Conservation (phyloP, 2,888 invertebrate genomes). For the Troides oblongomaculatus region DNA sequence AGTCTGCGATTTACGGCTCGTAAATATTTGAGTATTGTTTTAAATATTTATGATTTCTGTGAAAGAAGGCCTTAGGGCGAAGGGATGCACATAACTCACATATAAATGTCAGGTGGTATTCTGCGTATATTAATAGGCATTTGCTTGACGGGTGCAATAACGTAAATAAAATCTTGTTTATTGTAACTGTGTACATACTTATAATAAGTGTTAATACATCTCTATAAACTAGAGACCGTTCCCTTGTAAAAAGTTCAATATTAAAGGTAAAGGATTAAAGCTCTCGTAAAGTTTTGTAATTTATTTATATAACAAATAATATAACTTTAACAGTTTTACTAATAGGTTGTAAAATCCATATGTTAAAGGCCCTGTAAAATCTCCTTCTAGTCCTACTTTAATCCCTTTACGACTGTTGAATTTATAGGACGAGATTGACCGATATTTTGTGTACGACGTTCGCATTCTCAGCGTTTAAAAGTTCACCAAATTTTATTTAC, state of each 20-base stretch:
- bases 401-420: neutral
- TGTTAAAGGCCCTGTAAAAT: neutral
- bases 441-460: neutral
- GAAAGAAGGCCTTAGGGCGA: constrained; percentile 24
- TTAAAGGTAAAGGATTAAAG: no score
- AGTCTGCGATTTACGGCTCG: constrained; percentile 26
- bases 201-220: neutral
- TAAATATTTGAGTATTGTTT: constrained; percentile 29
- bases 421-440: neutral
- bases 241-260: neutral
- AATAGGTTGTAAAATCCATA: neutral
- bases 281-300: no score
- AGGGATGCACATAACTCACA: constrained; percentile 28
- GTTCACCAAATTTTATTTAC: no score
- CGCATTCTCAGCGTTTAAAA: neutral
- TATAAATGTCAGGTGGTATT: constrained; percentile 22
- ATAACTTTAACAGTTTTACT: neutral
- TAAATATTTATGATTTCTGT: constrained; percentile 31
- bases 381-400: neutral
- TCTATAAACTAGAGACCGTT: neutral
- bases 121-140: constrained; percentile 25
- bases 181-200: neutral
- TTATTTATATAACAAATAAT: no score
- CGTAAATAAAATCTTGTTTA: constrained; percentile 9
- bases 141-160: constrained; percentile 13